A percentile compares a stretch with the other conserved stretches of the same genome.
phyloP scores from a whole-genome alignment of 2,888 invertebrate genomes.

The Amphiduros pacificus region DNA sequence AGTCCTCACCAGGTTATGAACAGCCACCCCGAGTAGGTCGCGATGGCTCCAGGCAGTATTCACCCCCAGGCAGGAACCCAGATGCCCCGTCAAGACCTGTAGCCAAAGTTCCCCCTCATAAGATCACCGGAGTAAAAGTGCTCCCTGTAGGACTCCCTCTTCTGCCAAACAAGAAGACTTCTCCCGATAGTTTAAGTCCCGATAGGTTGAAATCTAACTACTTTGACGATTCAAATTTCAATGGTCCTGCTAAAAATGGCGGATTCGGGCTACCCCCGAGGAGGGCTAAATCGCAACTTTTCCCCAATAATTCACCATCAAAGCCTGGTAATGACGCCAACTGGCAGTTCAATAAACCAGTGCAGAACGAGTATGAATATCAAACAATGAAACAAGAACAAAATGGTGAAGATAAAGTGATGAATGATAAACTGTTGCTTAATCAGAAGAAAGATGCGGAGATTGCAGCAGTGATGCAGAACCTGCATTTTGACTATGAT shows the following conservation, averaged over 20 bases:
- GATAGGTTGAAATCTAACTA: too few relatives aligned
- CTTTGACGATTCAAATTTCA: too few relatives aligned
- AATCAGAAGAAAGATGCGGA: constrained; percentile 31
- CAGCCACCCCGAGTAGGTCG: too few relatives aligned
- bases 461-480: constrained; percentile 26
- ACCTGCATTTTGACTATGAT: constrained; percentile 23
- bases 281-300: not conserved
- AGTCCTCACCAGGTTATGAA: too few relatives aligned
- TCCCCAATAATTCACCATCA: not conserved
- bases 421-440: constrained; percentile 21
- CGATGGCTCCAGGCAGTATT: too few relatives aligned
- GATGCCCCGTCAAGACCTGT: constrained; percentile 21
- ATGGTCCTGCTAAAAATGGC: too few relatives aligned
- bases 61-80: not conserved
- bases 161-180: too few relatives aligned
- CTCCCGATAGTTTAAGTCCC: too few relatives aligned
- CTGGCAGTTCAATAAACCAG: constrained; percentile 19
- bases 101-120: constrained; percentile 31
- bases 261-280: too few relatives aligned
- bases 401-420: not conserved
- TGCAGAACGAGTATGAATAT: not conserved
- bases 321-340: constrained; percentile 3
- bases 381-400: too few relatives aligned
- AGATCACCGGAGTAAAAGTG: constrained; percentile 26
- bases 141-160: constrained; percentile 21